Conservation (phyloP, 2,113 vertebrate species). For the Pachycephala philippinensis region DNA sequence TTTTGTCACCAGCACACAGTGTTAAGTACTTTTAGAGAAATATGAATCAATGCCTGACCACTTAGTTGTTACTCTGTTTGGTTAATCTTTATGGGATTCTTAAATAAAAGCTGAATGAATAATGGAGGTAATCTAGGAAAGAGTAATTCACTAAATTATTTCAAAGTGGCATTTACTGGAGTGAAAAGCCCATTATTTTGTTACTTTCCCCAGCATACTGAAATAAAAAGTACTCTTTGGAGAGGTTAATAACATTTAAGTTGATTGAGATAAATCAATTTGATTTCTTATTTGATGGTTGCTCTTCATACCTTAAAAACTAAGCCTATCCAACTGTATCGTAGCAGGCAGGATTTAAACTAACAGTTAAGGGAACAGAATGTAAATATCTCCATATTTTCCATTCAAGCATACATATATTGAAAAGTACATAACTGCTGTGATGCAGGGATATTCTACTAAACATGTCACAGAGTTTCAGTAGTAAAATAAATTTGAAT, state of each 20-base stretch:
- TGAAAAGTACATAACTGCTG: background rate
- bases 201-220: background rate
- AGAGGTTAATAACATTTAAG: background rate
- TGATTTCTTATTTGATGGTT: background rate
- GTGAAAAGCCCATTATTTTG: background rate
- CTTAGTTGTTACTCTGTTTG: background rate
- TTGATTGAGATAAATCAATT: background rate
- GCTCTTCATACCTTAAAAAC: background rate
- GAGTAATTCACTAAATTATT: background rate
- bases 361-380: background rate
- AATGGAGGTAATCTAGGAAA: background rate
- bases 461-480: background rate
- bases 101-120: background rate
- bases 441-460: background rate
- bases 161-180: background rate
- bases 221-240: background rate
- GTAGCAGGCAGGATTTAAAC: background rate
- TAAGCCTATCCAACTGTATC: background rate
- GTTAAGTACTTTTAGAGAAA: background rate
- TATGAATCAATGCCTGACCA: background rate
- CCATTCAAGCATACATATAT: background rate
- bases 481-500: background rate
- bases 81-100: background rate
- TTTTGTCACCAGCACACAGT: background rate
- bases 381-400: background rate